A percentile compares a stretch with the other conserved stretches of the same genome.
Evolutionary conservation across 37 sponge, comb jelly and placozoan genomes (phyloP).

Genomic region (Oscarella lobularis): DNA sequence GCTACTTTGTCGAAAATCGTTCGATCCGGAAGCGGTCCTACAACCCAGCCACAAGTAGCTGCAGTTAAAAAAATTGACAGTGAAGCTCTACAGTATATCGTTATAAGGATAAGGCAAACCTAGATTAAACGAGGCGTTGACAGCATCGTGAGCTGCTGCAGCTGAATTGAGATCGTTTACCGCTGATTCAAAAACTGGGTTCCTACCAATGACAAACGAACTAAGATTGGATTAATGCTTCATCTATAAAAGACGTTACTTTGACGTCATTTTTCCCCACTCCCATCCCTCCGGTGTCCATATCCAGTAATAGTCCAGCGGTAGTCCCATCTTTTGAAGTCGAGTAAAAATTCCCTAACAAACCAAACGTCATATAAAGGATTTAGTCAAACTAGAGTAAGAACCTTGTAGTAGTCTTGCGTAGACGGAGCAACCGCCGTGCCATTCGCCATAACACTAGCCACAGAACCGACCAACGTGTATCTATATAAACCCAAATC

Average conservation of each 20-base stretch:
- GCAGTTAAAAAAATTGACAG: not conserved
- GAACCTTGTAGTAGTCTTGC: not conserved
- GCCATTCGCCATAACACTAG: not conserved
- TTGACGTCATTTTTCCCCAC: not conserved
- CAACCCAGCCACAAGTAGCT: conserved; percentile 7
- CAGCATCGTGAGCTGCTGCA: not conserved
- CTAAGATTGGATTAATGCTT: not conserved
- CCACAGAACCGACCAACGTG: not conserved
- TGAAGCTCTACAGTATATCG: not conserved
- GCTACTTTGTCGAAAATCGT: not conserved
- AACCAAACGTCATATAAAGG: not conserved
- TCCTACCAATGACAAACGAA: not conserved
- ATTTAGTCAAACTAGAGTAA: not conserved
- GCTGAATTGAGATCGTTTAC: conserved; percentile 1
- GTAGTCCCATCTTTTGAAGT: not conserved
- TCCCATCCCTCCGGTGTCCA: conserved; percentile 11
- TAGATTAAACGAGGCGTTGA: conserved; percentile 1
- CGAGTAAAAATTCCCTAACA: conserved; percentile 6
- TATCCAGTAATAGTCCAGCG: conserved; percentile 8
- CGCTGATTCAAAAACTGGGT: not conserved
- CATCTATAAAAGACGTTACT: conserved; percentile 4
- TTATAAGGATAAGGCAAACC: not conserved
- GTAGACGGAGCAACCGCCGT: not conserved
- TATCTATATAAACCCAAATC: too few species aligned
- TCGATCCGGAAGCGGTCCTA: conserved; percentile 6